These are phyloP conservation scores for Bungarus multicinctus DNA, from an alignment of 2,113 vertebrate genomes.

Conservation along the genomic window DNA sequence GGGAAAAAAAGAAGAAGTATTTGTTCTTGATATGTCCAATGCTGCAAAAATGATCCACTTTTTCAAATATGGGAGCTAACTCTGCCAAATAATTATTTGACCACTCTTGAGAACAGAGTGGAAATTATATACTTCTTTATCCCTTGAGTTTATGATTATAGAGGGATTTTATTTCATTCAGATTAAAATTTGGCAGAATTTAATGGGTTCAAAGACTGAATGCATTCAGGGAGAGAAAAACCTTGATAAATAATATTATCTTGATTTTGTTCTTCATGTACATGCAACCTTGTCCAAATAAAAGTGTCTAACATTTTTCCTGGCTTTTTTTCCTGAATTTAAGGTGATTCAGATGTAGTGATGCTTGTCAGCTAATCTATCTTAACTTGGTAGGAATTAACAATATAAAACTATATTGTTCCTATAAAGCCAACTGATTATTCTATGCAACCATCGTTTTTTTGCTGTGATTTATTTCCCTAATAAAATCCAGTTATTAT, in stretches of 20 bases:
- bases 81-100: background rate
- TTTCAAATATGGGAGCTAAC: background rate
- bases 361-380: constrained; percentile 27
- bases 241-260: background rate
- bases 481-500: constrained; percentile 38
- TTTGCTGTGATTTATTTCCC: constrained; percentile 44
- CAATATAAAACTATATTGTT: constrained; percentile 7
- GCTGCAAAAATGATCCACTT: background rate
- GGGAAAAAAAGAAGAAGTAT: background rate
- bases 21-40: background rate
- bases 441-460: constrained; percentile 15
- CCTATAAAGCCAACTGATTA: constrained; percentile 24
- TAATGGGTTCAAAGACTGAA: constrained; percentile 32
- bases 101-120: background rate
- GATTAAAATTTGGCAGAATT: constrained; percentile 38
- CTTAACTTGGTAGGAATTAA: constrained; percentile 25
- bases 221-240: background rate
- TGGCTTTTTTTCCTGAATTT: background rate
- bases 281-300: constrained; percentile 25
- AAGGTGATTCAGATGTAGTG: constrained; percentile 24
- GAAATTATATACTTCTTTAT: constrained; percentile 10
- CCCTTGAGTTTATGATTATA: background rate
- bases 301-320: background rate
- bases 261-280: constrained; percentile 16
- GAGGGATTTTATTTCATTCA: background rate